These are phyloP conservation scores for Cyrtorhinus lividipennis DNA, from an alignment of 1,140 invertebrate genomes.

Conservation along the genomic window DNA sequence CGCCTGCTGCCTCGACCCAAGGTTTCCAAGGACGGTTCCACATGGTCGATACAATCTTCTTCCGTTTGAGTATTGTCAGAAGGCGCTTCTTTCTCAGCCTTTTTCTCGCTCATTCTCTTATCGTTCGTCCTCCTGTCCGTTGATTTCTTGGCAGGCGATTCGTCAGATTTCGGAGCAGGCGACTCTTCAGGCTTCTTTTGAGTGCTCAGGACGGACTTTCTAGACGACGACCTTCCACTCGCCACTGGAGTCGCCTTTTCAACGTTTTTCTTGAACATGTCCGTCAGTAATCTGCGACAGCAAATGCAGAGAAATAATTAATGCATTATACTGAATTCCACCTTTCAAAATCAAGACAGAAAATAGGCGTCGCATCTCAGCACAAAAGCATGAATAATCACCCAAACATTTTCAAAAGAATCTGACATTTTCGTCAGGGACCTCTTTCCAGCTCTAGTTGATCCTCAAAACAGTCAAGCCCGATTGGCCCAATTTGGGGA, in stretches of 20 bases:
- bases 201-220: not conserved
- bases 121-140: not conserved
- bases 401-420: not conserved
- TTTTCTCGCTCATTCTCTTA: constrained; percentile 24
- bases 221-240: not conserved
- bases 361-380: too few relatives aligned
- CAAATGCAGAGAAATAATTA: too few relatives aligned
- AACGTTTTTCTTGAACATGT: constrained; percentile 15
- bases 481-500: too few relatives aligned
- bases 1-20: constrained; percentile 13
- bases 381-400: not conserved
- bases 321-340: too few relatives aligned
- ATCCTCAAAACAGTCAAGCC: too few relatives aligned
- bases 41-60: constrained; percentile 3
- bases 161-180: constrained; percentile 8
- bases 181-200: constrained; percentile 32
- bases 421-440: too few relatives aligned
- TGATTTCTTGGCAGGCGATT: not conserved
- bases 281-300: constrained; percentile 15
- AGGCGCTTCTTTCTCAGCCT: constrained; percentile 21
- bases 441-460: too few relatives aligned
- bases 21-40: constrained; percentile 24
- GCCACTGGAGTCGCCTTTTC: constrained; percentile 21
- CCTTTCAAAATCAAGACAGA: too few relatives aligned
- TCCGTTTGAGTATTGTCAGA: constrained; percentile 25